Conservation (phyloP, 1,140 invertebrate species). For the Mya arenaria region DNA sequence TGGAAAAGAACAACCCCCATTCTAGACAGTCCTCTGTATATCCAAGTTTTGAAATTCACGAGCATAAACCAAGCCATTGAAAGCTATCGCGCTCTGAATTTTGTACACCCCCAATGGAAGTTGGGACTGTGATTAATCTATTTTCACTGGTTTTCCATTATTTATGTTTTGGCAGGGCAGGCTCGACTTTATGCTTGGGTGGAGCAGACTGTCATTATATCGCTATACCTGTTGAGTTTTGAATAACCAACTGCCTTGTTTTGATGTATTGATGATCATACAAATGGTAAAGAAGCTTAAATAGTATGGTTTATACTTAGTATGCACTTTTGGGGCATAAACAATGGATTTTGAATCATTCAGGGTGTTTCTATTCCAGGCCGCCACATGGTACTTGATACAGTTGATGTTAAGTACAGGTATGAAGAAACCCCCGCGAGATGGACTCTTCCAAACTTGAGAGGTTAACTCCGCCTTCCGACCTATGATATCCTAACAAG, state of each 20-base stretch:
- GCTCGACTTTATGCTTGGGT: slow-evolving; percentile 8
- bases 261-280: too few relatives aligned
- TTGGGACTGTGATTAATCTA: slow-evolving; percentile 48
- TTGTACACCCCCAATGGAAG: slow-evolving; percentile 42
- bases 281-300: too few relatives aligned
- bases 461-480: slow-evolving; percentile 49
- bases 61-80: neutral
- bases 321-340: too few relatives aligned
- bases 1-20: slow-evolving; percentile 23
- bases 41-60: slow-evolving; percentile 50
- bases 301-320: too few relatives aligned
- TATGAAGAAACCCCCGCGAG: neutral
- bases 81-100: neutral
- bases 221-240: too few relatives aligned
- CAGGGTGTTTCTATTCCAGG: too few relatives aligned
- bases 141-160: slow-evolving; percentile 55
- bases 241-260: too few relatives aligned
- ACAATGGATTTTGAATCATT: too few relatives aligned
- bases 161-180: slow-evolving; percentile 55
- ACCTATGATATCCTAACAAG: slow-evolving; percentile 19
- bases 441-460: slow-evolving; percentile 17
- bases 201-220: slow-evolving; percentile 42
- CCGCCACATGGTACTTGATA: too few relatives aligned
- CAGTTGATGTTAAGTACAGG: too few relatives aligned
- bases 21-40: neutral